Conservation (phyloP, 2,113 vertebrate genomes). For the Corapipo altera region DNA sequence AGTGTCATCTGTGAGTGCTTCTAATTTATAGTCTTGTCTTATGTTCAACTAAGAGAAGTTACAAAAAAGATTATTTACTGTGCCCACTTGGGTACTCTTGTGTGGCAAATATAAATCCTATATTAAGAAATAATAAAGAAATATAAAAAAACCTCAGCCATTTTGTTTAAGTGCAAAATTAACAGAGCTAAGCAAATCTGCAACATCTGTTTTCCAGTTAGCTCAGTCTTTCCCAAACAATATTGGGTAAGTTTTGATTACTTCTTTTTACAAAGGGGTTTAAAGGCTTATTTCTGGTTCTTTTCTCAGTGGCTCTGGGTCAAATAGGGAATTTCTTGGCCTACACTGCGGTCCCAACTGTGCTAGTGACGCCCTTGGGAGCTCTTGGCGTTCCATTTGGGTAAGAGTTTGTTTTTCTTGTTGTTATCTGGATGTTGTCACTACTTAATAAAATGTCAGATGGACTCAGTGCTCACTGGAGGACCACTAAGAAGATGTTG, state of each 20-base stretch:
- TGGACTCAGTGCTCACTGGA: neutral
- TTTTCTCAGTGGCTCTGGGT: constrained; percentile 86
- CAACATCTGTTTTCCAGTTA: constrained; percentile 31
- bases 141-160: neutral
- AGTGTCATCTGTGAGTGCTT: neutral
- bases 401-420: constrained; percentile 77
- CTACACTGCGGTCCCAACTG: constrained; percentile 91
- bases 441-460: neutral
- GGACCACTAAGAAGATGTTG: neutral
- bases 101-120: neutral
- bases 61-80: neutral
- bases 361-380: constrained; percentile 92
- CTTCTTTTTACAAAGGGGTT: constrained; percentile 5
- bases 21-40: neutral
- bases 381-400: constrained; percentile 96
- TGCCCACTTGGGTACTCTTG: neutral
- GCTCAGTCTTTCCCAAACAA: neutral
- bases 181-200: neutral
- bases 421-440: neutral
- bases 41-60: neutral
- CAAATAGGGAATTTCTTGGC: constrained; percentile 97
- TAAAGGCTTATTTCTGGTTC: constrained; percentile 57
- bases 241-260: neutral
- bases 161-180: neutral
- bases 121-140: neutral